Percentiles rank a stretch among this genome's conserved stretches.
Evolutionary conservation across 2,797 vertebrate species (phyloP).

Genomic region (Cacajao melanocephalus): DNA sequence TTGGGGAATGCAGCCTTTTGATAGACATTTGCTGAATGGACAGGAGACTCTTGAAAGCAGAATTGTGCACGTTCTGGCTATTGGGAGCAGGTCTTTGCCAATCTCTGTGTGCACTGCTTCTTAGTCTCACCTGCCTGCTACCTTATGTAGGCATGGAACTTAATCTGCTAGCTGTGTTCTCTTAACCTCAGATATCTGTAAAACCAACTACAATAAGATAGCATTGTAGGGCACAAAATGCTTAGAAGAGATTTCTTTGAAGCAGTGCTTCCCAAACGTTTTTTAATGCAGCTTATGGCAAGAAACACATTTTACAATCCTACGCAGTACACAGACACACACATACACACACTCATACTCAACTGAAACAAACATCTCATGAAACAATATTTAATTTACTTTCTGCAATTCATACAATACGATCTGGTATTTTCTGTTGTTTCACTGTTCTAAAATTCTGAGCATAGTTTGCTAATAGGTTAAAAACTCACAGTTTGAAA

Average conservation of each 20-base stretch:
- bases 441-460: background rate
- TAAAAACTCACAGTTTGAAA: background rate
- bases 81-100: background rate
- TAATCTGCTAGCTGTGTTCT: background rate
- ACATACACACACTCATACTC: too few species aligned
- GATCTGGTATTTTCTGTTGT: background rate
- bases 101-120: background rate
- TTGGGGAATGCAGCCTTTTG: background rate
- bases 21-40: background rate
- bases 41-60: background rate
- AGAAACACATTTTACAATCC: background rate
- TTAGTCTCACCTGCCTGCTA: background rate
- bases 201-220: background rate
- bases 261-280: background rate
- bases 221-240: background rate
- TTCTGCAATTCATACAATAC: background rate
- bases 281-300: background rate
- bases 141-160: background rate
- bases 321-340: background rate
- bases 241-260: background rate
- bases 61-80: fast-evolving
- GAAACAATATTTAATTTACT: background rate
- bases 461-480: background rate
- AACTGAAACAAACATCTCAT: background rate
- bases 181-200: background rate